Percentiles rank a stretch among this genome's conserved stretches.
These are phyloP conservation scores for Leucosticte australis DNA, from an alignment of 2,113 vertebrate genomes.

Conservation along the genomic window DNA sequence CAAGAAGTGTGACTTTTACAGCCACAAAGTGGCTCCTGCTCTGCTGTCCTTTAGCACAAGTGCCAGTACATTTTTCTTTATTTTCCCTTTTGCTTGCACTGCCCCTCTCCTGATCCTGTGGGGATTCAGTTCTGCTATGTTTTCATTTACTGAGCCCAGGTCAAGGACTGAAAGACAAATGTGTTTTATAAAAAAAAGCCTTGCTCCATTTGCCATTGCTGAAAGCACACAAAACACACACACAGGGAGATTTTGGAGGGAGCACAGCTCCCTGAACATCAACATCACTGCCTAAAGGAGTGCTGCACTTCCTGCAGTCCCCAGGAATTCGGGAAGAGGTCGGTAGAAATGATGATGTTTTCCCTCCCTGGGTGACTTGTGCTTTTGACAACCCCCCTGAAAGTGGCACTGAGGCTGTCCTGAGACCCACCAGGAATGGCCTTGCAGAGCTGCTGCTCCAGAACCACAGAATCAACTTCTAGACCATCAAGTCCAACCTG, in stretches of 20 bases:
- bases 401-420: background rate
- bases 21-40: background rate
- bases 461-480: rapidly evolving
- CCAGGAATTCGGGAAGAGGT: background rate
- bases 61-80: background rate
- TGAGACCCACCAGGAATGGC: rapidly evolving
- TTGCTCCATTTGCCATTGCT: background rate
- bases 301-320: background rate
- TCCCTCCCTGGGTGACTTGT: background rate
- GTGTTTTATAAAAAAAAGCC: background rate
- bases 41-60: background rate
- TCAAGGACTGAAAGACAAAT: slow-evolving; percentile 17
- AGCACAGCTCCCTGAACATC: background rate
- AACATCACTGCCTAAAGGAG: background rate
- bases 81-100: background rate
- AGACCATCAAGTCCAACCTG: background rate
- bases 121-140: background rate
- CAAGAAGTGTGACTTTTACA: background rate
- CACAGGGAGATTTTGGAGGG: background rate
- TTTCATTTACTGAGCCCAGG: background rate
- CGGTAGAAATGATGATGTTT: background rate
- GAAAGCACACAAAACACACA: background rate
- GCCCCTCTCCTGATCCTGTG: background rate
- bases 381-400: background rate
- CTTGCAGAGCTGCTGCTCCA: background rate